Evolutionary conservation across 2,888 invertebrate species (phyloP).

Genomic region (Lamellibrachia columna): DNA sequence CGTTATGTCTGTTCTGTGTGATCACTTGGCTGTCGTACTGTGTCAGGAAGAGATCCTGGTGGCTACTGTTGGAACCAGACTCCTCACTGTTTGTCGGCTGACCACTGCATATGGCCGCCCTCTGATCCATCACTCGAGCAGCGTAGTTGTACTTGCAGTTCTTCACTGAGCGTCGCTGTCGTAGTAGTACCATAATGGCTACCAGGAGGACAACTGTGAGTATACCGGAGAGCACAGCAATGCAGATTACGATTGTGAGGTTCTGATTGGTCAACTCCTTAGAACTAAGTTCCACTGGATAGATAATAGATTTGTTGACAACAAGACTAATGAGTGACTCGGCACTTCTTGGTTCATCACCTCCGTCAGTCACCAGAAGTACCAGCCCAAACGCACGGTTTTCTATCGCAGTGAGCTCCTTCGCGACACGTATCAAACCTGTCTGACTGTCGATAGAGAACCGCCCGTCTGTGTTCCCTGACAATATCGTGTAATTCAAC

Average conservation of each 20-base stretch:
- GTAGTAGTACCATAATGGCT: slow-evolving; percentile 36
- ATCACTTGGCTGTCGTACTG: background rate
- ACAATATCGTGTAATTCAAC: slow-evolving; percentile 23
- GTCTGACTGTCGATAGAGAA: slow-evolving; percentile 33
- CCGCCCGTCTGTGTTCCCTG: slow-evolving; percentile 30
- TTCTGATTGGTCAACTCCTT: slow-evolving; percentile 29
- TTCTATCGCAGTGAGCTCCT: background rate
- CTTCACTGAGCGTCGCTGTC: slow-evolving; percentile 8
- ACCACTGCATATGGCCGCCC: background rate
- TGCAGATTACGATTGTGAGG: slow-evolving; percentile 39
- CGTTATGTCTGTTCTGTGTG: background rate
- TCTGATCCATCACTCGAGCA: background rate
- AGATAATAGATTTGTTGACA: background rate
- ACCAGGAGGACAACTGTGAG: slow-evolving; percentile 38
- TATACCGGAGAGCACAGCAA: slow-evolving; percentile 38
- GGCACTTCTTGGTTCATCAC: background rate
- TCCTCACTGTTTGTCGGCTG: background rate
- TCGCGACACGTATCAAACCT: slow-evolving; percentile 28
- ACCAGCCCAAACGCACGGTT: slow-evolving; percentile 17
- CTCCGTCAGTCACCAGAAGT: slow-evolving; percentile 23
- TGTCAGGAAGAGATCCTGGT: background rate
- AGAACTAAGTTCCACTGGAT: background rate
- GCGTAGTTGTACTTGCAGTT: background rate
- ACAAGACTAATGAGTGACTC: background rate
- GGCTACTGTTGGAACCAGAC: background rate